Evolutionary conservation across 2,113 vertebrate genomes (phyloP).

Genomic region (Lutjanus erythropterus): DNA sequence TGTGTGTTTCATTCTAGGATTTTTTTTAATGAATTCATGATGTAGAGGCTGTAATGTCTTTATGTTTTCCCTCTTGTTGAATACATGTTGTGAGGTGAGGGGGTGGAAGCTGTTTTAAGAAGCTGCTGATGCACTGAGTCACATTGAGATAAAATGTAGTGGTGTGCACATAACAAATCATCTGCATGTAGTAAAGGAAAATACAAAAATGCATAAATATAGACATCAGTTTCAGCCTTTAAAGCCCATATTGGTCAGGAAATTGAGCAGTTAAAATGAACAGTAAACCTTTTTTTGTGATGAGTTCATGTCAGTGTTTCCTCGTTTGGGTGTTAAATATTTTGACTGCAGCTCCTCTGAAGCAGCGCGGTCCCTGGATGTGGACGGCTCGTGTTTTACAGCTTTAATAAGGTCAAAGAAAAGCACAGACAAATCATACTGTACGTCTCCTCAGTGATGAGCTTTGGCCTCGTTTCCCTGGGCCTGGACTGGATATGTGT

Average conservation of each 20-base stretch:
- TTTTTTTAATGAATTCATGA: too few relatives aligned
- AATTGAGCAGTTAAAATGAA: too few relatives aligned
- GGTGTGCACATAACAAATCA: too few relatives aligned
- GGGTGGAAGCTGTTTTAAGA: neutral
- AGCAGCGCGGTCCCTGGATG: neutral
- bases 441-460: slow-evolving; percentile 15
- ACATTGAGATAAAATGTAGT: neutral
- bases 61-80: too few relatives aligned
- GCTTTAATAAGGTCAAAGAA: slow-evolving; percentile 4
- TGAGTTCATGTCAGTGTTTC: neutral
- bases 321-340: neutral
- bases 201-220: too few relatives aligned
- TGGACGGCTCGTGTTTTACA: neutral
- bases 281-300: neutral
- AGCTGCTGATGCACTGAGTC: neutral
- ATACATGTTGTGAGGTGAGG: neutral
- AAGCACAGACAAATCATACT: neutral
- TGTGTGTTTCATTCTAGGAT: too few relatives aligned
- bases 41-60: too few relatives aligned
- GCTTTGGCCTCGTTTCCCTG: slow-evolving; percentile 19
- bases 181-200: too few relatives aligned
- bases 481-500: slow-evolving; percentile 3
- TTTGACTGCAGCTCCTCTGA: neutral
- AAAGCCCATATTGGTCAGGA: neutral
- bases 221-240: neutral